Conservation (phyloP, 2,888 invertebrate genomes). For the Heliconius ethilla region DNA sequence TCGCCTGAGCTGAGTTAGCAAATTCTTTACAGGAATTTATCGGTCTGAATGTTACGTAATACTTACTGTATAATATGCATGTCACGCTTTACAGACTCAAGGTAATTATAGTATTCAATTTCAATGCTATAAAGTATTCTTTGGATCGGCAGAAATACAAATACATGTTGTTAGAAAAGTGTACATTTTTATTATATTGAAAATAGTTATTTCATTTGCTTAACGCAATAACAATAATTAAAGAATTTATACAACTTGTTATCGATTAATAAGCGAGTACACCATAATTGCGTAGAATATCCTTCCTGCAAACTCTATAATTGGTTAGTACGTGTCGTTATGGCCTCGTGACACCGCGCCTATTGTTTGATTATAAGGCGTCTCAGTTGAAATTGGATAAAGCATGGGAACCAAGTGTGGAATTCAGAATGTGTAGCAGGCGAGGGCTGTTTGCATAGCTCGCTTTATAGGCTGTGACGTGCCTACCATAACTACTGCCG, state of each 20-base stretch:
- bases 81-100: slow-evolving; percentile 59
- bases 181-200: not conserved
- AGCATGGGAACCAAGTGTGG: slow-evolving; percentile 77
- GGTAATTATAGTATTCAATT: slow-evolving; percentile 55
- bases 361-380: slow-evolving; percentile 74
- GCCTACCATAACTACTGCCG: slow-evolving; percentile 60
- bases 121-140: slow-evolving; percentile 54
- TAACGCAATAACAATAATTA: not conserved
- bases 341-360: slow-evolving; percentile 69
- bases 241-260: not conserved
- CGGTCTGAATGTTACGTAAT: slow-evolving; percentile 64
- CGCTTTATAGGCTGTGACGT: slow-evolving; percentile 78
- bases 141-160: slow-evolving; percentile 50
- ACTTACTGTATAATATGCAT: slow-evolving; percentile 59
- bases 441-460: slow-evolving; percentile 76
- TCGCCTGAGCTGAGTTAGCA: slow-evolving; percentile 6
- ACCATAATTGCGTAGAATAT: not conserved
- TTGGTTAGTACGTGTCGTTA: slow-evolving; percentile 55
- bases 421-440: slow-evolving; percentile 68
- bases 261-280: not conserved
- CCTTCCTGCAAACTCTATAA: slow-evolving; percentile 13
- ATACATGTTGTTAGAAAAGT: slow-evolving; percentile 22
- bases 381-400: slow-evolving; percentile 78
- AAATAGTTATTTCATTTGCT: not conserved
- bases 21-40: slow-evolving; percentile 62